phyloP scores from a whole-genome alignment of 2,113 vertebrate genomes.

The Crotalus viridis region DNA sequence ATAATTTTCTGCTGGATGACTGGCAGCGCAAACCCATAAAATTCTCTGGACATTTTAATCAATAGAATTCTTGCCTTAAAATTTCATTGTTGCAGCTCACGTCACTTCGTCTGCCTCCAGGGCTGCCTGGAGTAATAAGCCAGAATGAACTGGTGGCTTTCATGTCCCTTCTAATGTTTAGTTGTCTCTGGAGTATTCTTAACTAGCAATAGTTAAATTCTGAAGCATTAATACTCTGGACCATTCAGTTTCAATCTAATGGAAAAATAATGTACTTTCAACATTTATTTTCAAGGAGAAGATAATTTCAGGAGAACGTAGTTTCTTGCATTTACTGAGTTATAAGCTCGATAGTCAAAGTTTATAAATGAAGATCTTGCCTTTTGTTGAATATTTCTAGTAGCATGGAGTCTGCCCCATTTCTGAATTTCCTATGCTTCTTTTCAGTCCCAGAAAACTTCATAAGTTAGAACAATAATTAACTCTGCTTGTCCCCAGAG shows the following conservation, averaged over 20 bases:
- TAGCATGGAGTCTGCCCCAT: neutral
- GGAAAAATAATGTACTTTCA: neutral
- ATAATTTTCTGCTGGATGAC: constrained; percentile 47
- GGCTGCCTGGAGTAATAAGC: constrained; percentile 38
- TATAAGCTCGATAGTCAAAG: neutral
- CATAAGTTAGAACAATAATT: neutral
- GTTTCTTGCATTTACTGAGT: neutral
- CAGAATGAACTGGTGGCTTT: constrained; percentile 43
- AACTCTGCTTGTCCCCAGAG: neutral
- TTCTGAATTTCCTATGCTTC: neutral
- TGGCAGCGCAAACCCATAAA: neutral
- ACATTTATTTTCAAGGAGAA: neutral
- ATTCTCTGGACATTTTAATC: neutral
- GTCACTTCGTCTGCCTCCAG: constrained; percentile 8
- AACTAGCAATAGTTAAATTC: constrained; percentile 3
- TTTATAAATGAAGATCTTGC: neutral
- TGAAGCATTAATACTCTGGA: constrained; percentile 26
- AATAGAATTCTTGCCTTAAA: constrained; percentile 45
- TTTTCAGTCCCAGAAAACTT: neutral
- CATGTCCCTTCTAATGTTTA: constrained; percentile 22
- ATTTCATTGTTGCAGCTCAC: constrained; percentile 27
- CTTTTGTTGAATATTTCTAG: neutral
- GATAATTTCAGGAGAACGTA: neutral
- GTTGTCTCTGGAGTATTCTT: neutral
- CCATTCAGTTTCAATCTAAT: neutral